phyloP scores from a whole-genome alignment of 2,113 vertebrate genomes.

The Colossoma macropomum region DNA sequence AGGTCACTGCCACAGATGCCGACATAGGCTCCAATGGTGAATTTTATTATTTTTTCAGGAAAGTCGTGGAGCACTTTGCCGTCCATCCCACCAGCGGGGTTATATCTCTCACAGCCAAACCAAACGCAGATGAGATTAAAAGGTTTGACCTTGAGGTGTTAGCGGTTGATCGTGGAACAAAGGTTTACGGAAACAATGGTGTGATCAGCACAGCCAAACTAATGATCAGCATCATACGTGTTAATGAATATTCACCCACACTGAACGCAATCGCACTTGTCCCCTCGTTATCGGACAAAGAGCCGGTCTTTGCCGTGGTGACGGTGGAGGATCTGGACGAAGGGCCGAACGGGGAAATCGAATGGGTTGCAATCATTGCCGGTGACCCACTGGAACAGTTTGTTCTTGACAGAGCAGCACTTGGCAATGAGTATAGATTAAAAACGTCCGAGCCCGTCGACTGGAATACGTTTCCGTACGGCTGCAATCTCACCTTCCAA shows the following conservation, averaged over 20 bases:
- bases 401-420: conserved; percentile 83
- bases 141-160: conserved; percentile 89
- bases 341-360: conserved; percentile 91
- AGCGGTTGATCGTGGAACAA: conserved; percentile 94
- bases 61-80: conserved; percentile 88
- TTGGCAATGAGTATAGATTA: conserved; percentile 87
- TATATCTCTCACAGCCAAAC: conserved; percentile 86
- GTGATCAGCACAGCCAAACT: conserved; percentile 93
- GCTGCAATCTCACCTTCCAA: conserved; percentile 92
- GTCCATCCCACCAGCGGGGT: conserved; percentile 94
- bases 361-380: conserved; percentile 89
- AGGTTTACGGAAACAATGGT: conserved; percentile 91
- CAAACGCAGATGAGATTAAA: conserved; percentile 84
- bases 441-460: conserved; percentile 83
- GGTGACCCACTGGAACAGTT: conserved; percentile 92
- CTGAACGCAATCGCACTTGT: conserved; percentile 80
- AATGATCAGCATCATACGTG: conserved; percentile 84
- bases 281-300: conserved; percentile 82
- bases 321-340: conserved; percentile 91
- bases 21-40: conserved; percentile 95
- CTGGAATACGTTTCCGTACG: conserved; percentile 86
- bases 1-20: conserved; percentile 94
- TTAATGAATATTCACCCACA: conserved; percentile 89
- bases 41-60: conserved; percentile 97
- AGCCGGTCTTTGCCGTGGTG: conserved; percentile 85